These are phyloP conservation scores for Centropyge bicolor DNA, from an alignment of 2,797 vertebrate genomes.

Conservation along the genomic window DNA sequence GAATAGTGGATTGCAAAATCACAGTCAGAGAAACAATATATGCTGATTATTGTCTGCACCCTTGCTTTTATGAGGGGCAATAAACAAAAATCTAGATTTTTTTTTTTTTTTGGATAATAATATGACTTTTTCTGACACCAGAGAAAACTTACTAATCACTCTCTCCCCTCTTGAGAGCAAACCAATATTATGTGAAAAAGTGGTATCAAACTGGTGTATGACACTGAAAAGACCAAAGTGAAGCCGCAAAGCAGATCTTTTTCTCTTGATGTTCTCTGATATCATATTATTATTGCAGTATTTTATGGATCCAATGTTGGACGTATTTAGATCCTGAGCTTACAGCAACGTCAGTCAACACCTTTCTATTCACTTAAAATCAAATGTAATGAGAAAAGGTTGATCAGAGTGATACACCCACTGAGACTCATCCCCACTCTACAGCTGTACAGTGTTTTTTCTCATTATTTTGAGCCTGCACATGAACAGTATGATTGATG, in stretches of 20 bases:
- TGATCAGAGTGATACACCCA: neutral
- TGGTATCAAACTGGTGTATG: neutral
- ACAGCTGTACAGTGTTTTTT: neutral
- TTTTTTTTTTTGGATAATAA: no score
- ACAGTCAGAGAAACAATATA: neutral
- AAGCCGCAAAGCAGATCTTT: neutral
- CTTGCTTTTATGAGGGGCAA: neutral
- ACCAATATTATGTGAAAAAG: neutral
- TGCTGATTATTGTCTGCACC: neutral
- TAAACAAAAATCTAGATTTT: neutral
- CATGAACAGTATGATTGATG: neutral
- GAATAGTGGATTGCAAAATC: neutral
- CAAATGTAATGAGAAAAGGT: neutral
- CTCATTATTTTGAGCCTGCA: neutral
- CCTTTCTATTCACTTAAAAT: neutral
- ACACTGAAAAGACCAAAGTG: neutral
- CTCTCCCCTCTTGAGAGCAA: neutral
- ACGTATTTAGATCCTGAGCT: neutral
- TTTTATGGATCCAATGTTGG: neutral
- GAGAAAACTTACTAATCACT: neutral
- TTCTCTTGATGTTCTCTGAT: neutral
- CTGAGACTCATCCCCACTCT: neutral
- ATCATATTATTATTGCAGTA: neutral
- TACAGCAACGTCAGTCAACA: neutral
- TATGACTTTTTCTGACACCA: neutral